These are phyloP conservation scores for Gryon sp. DNA, from an alignment of 1,140 invertebrate species.

Conservation along the genomic window DNA sequence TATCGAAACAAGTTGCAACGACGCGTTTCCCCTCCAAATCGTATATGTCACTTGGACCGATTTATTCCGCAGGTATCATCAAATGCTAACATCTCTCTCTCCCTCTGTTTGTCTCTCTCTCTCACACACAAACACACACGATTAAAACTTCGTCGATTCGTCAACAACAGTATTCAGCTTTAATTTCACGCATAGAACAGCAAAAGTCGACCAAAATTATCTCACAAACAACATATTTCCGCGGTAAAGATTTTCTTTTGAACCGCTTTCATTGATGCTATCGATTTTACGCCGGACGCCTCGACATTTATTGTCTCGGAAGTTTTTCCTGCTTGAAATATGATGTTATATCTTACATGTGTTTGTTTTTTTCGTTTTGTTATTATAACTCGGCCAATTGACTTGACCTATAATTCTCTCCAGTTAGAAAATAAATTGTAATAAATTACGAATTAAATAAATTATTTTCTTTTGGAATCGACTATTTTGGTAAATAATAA, in stretches of 20 bases:
- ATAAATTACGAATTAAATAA: no score
- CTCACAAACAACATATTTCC: constrained; percentile 24
- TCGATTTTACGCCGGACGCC: background rate
- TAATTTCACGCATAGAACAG: constrained; percentile 39
- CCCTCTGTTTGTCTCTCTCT: no score
- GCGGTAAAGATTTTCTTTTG: constrained; percentile 10
- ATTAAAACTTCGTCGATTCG: constrained; percentile 51
- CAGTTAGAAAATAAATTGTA: no score
- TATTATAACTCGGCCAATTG: no score
- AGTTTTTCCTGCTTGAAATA: no score
- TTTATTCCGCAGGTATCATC: constrained; percentile 59
- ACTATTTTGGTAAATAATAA: no score
- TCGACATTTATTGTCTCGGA: background rate
- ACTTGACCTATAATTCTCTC: no score
- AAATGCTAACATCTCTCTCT: constrained; percentile 53
- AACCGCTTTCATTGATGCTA: background rate
- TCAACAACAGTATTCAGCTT: constrained; percentile 37
- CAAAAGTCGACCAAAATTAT: constrained; percentile 37
- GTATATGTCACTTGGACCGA: constrained; percentile 57
- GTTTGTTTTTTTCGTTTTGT: no score
- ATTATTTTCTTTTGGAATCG: no score
- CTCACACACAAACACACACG: no score
- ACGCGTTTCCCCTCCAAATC: constrained; percentile 63
- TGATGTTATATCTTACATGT: no score
- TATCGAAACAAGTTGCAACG: constrained; percentile 61